Base-by-base conservation (phyloP, 2,797 vertebrate species). In the Enteromius fasciolatus region DNA sequence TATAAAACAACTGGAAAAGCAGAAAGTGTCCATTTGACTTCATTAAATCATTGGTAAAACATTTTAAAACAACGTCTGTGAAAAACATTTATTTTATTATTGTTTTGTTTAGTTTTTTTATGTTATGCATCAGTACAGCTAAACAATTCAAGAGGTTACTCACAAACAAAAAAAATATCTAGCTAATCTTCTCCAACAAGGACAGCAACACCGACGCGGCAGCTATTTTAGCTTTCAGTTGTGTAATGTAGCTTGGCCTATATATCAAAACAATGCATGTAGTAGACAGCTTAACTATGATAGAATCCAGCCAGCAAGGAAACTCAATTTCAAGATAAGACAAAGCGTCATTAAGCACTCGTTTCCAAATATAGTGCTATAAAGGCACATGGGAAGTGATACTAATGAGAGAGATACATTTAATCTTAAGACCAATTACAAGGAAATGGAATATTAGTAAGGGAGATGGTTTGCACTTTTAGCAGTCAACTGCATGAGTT, bases 241-340 rank as follows among this genome's bases (percentile, higher is more conserved):
- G 82, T 84, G 80, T 86, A 87, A 86, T 84, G 67, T 77, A 83
- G 84, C 84, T 78, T 82, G 84, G 84, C 84, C 86, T 83, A 84
- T 79, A 86, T 87, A 84, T 86, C 41, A 86, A 81, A 87, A 87
- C 84, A 87, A 84, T 80, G 80, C 80, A 84, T 87, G 82, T 81
- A 80, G 82, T 83, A 50, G 76, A 70, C 70, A 72, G 64, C 57
- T 73, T 84, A 87, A 82, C 77, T 79, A 69, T 81, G 78, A 75
- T 77, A 61, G 80, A 84, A 76, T 44, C 39, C 25, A 54, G 84
- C 84, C 67, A 73, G 66, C 57, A 82, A 84, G 64, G 41, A 66
- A 81, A 70, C 67, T 66, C 69, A 75, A 79, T 85, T 67, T n/a
- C 48, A 70, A 84, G 67, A 80, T 82, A 36, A 63, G 72, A 80